Evolutionary conservation across 2,888 invertebrate genomes (phyloP).

Genomic region (Epirrita christyi): DNA sequence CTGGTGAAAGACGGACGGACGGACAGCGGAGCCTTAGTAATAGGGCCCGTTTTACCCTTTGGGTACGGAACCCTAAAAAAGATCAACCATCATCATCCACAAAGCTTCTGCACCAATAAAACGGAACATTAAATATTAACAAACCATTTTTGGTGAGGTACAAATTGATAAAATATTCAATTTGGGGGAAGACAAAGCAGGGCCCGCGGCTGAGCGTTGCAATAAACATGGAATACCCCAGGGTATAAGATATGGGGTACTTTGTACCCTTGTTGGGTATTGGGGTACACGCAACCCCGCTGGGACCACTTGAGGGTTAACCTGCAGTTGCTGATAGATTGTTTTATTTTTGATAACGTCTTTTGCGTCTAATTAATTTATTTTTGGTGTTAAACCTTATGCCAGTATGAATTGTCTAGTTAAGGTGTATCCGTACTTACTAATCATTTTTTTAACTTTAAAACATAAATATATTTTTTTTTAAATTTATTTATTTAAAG

Average conservation of each 20-base stretch:
- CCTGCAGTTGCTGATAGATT: constrained; percentile 44
- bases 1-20: too few relatives aligned
- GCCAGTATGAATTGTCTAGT: neutral
- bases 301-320: constrained; percentile 72
- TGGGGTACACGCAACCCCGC: constrained; percentile 66
- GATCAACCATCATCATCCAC: too few relatives aligned
- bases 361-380: constrained; percentile 48
- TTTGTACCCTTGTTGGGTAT: constrained; percentile 44
- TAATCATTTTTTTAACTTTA: too few relatives aligned
- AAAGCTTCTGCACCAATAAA: too few relatives aligned
- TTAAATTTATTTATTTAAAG: too few relatives aligned
- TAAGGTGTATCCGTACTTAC: too few relatives aligned
- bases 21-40: too few relatives aligned
- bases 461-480: too few relatives aligned
- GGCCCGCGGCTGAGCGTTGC: constrained; percentile 45
- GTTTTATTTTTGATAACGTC: constrained; percentile 55
- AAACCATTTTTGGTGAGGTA: constrained; percentile 52
- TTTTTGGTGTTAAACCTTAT: constrained; percentile 35
- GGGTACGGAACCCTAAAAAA: too few relatives aligned
- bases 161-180: constrained; percentile 73
- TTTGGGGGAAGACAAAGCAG: constrained; percentile 58
- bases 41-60: too few relatives aligned
- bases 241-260: constrained; percentile 46
- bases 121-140: constrained; percentile 27
- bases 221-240: constrained; percentile 61